Evolutionary conservation across 2,888 invertebrate genomes (phyloP), one percentile per base, ranked within the genome.

Genomic region (Yponomeuta evonymella): DNA sequence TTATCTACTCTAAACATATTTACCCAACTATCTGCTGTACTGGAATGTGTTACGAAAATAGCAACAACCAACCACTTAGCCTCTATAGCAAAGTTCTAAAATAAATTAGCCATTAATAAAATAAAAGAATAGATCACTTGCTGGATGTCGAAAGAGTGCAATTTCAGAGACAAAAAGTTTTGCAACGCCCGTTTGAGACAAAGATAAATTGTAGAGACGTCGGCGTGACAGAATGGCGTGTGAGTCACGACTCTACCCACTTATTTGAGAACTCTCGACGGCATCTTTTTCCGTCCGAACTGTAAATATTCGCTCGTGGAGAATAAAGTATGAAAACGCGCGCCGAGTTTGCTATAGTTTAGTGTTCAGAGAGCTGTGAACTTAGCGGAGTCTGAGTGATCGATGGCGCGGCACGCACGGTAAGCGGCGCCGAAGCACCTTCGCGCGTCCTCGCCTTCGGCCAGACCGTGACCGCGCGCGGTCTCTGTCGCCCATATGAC

Each of bases 401-500:
- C 65, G 65, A 43, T 43, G 67, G 64, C 29, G 29, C 76, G 73
- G 75, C 76, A 79, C 79, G 75, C 76, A 79, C 79, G 79, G 74
- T 73, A 43, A 8, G 43, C 43, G 72, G 71, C 75, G 72, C 74
- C 75, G 74, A 74, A 76, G 74, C 75, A 75, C 77, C 78, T 79
- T 78, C 77, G 51, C 48, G 75, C 36, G 73, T 74, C 74, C 81
- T 75, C 73, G 82, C 78, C 77, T 30, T 65, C 33, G 33, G 30
- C 75, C 81, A 75, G 76, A 79, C 78, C 79, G 76, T 81, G 81
- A 82, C 80, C 79, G 78, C 79, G 78, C 51, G 51, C 51, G 51
- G 4, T 12, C 15, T 58, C 51, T 5, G 15, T 58, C 51, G 15
- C 51, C 51, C 12, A 58, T 51, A 12, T 12, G 12, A 58, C 51